phyloP scores from a whole-genome alignment of 2,113 vertebrate genomes.

The Chiloscyllium plagiosum region DNA sequence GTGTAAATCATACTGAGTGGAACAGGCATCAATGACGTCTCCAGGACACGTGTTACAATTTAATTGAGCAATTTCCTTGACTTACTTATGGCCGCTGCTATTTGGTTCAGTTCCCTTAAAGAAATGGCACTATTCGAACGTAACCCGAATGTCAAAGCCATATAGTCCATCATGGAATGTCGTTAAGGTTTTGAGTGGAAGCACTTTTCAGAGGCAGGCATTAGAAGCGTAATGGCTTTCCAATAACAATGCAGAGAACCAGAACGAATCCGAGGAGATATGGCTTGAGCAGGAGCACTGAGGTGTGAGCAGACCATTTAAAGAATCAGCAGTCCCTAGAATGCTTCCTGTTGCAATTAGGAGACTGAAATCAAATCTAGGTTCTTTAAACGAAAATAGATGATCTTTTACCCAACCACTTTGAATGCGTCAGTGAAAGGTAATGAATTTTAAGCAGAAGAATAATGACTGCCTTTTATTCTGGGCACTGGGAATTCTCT shows the following conservation, averaged over 20 bases:
- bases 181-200: conserved; percentile 15
- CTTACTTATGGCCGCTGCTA: neutral
- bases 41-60: neutral
- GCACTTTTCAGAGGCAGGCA: neutral
- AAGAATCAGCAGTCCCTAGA: neutral
- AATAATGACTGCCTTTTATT: neutral
- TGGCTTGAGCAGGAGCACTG: neutral
- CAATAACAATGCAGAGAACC: conserved; percentile 23
- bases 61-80: neutral
- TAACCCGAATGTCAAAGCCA: neutral
- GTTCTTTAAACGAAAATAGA: neutral
- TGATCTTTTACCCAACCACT: neutral
- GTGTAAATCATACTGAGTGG: neutral
- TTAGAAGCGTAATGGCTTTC: conserved; percentile 21
- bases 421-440: neutral
- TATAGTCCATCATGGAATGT: neutral
- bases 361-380: neutral
- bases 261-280: neutral
- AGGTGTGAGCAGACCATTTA: neutral
- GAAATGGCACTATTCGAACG: neutral
- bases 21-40: neutral
- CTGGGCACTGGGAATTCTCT: neutral
- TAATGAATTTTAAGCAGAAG: neutral
- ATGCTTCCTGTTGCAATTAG: neutral
- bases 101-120: neutral